These are phyloP conservation scores for Diadema setosum DNA, from an alignment of 35 echinoderm and acorn worm species.

Conservation along the genomic window DNA sequence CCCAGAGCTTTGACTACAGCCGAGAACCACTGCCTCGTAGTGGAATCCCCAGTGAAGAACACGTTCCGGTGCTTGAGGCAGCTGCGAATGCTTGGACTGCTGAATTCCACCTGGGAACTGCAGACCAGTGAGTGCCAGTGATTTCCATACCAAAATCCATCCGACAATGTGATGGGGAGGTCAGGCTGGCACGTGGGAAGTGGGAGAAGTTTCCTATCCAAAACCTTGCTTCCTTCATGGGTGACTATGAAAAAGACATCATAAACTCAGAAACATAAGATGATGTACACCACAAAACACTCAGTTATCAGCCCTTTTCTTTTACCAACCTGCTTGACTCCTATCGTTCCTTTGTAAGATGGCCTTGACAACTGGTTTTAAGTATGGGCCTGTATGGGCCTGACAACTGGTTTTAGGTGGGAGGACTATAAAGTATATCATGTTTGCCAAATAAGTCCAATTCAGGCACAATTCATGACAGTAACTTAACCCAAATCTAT, in stretches of 20 bases:
- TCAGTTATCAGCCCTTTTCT: too few species aligned
- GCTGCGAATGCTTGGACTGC: not conserved
- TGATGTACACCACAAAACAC: too few species aligned
- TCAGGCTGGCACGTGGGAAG: constrained; percentile 15
- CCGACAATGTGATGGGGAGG: not conserved
- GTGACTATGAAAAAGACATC: not conserved
- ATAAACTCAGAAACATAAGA: too few species aligned
- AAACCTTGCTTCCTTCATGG: not conserved
- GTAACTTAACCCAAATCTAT: too few species aligned
- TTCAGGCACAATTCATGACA: too few species aligned
- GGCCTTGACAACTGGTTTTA: too few species aligned
- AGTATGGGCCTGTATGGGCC: too few species aligned
- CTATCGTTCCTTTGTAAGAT: too few species aligned
- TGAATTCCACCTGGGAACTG: not conserved
- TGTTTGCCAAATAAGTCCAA: too few species aligned
- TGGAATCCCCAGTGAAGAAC: constrained; percentile 44
- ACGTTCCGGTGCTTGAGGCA: constrained; percentile 26
- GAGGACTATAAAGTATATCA: too few species aligned
- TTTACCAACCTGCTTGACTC: too few species aligned
- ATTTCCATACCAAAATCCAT: constrained; percentile 40
- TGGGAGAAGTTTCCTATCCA: not conserved
- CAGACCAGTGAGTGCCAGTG: constrained; percentile 49
- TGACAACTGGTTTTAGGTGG: too few species aligned
- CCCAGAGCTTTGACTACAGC: not conserved
- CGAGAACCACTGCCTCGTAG: constrained; percentile 37